A percentile compares a stretch with the other conserved stretches of the same genome.
These are phyloP conservation scores for Pterobdella sp. DNA, from an alignment of 2,888 invertebrate species.

Conservation along the genomic window DNA sequence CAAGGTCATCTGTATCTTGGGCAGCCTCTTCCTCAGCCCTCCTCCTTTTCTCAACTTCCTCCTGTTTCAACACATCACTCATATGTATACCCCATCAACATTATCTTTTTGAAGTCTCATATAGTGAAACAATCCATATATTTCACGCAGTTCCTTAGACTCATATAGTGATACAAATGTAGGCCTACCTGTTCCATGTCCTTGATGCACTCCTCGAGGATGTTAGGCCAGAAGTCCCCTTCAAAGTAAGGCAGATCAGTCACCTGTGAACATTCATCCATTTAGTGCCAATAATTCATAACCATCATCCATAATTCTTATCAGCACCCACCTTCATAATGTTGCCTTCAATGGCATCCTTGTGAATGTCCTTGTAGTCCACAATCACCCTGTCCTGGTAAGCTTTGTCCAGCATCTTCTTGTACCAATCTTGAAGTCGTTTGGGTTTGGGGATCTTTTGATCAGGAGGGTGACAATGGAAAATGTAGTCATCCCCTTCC, in stretches of 20 bases:
- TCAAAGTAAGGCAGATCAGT: constrained; percentile 52
- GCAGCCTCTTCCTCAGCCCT: constrained; percentile 74
- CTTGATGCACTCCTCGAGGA: constrained; percentile 96
- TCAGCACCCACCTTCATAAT: constrained; percentile 55
- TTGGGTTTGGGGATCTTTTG: constrained; percentile 99
- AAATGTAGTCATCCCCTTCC: constrained; percentile 99
- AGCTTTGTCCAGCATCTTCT: constrained; percentile 96
- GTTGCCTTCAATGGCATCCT: constrained; percentile 97
- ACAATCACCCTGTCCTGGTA: constrained; percentile 90
- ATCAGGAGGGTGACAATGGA: constrained; percentile 98
- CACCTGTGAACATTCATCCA: constrained; percentile 35
- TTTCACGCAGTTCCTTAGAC: too few relatives aligned
- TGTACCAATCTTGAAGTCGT: constrained; percentile 98
- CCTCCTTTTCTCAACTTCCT: constrained; percentile 90
- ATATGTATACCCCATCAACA: too few relatives aligned
- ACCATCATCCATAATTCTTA: background rate
- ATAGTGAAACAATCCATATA: too few relatives aligned
- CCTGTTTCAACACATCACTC: too few relatives aligned
- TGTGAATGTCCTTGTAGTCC: constrained; percentile 80
- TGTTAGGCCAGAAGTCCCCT: constrained; percentile 98
- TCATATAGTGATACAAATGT: too few relatives aligned
- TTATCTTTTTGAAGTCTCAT: too few relatives aligned
- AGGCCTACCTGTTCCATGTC: constrained; percentile 95
- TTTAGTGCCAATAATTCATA: background rate
- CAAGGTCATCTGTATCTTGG: constrained; percentile 41